Evolutionary conservation across 1,140 invertebrate species (phyloP).

Genomic region (Trichonephila inaurata): DNA sequence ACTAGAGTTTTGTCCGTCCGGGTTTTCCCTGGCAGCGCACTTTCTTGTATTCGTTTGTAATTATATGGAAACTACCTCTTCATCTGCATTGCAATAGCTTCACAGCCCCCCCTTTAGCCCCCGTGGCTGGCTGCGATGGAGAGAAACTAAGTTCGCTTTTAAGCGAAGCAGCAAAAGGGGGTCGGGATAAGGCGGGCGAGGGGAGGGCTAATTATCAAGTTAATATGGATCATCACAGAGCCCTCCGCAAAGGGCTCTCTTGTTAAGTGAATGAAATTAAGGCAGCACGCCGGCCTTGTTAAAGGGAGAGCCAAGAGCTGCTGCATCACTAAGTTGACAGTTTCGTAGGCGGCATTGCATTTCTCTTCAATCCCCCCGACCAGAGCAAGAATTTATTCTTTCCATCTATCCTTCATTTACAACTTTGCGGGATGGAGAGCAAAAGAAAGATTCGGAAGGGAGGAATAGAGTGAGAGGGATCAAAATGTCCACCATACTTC

Average conservation of each 20-base stretch:
- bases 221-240: conserved; percentile 77
- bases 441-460: neutral
- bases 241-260: conserved; percentile 37
- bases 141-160: conserved; percentile 74
- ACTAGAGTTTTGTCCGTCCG: conserved; percentile 71
- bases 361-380: conserved; percentile 15
- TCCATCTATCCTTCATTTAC: conserved; percentile 75
- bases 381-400: conserved; percentile 71
- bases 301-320: conserved; percentile 29
- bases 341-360: conserved; percentile 54
- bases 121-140: neutral
- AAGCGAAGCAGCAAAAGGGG: conserved; percentile 66
- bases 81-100: conserved; percentile 77
- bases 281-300: conserved; percentile 73
- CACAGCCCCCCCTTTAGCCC: conserved; percentile 9
- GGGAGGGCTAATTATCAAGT: conserved; percentile 77
- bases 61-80: conserved; percentile 77
- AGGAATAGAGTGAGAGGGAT: conserved; percentile 29
- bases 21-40: conserved; percentile 55
- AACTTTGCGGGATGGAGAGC: conserved; percentile 63
- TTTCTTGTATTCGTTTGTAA: conserved; percentile 78
- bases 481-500: conserved; percentile 71
- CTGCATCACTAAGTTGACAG: conserved; percentile 74
- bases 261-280: conserved; percentile 77
- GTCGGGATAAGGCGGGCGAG: neutral